These are phyloP conservation scores for Archaeoteleia sp. DNA, from an alignment of 2,888 invertebrate species.

Conservation along the genomic window DNA sequence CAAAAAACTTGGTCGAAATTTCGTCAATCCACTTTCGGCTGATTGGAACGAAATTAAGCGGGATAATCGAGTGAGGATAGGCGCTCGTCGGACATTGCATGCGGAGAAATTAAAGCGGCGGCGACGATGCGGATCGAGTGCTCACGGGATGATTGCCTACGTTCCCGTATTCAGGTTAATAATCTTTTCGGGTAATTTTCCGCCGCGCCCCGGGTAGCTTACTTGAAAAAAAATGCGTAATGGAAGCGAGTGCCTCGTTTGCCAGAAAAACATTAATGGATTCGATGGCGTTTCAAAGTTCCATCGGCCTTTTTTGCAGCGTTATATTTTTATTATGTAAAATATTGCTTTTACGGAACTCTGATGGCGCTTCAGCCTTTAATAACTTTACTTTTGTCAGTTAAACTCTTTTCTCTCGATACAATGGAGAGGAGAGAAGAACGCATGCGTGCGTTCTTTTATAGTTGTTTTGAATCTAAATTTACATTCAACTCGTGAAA, in stretches of 20 bases:
- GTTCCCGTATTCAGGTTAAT: conserved; percentile 11
- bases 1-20: conserved; percentile 38
- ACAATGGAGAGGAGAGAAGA: too few species aligned
- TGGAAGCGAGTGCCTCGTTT: background rate
- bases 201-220: too few species aligned
- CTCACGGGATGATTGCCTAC: conserved; percentile 3
- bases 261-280: background rate
- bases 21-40: conserved; percentile 57
- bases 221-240: background rate
- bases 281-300: background rate
- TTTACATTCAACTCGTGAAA: too few species aligned
- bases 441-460: too few species aligned
- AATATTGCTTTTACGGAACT: too few species aligned
- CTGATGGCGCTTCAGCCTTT: background rate
- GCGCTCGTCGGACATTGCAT: conserved; percentile 33
- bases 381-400: background rate
- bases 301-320: background rate
- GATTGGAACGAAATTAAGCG: conserved; percentile 59
- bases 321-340: background rate
- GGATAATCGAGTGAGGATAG: conserved; percentile 54
- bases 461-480: too few species aligned
- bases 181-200: conserved; percentile 1
- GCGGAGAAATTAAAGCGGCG: conserved; percentile 34
- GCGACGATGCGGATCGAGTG: background rate
- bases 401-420: background rate